A percentile compares a stretch with the other conserved stretches of the same genome.
phyloP scores from a whole-genome alignment of 1,140 invertebrate genomes.

The Zaprionus vittiger region DNA sequence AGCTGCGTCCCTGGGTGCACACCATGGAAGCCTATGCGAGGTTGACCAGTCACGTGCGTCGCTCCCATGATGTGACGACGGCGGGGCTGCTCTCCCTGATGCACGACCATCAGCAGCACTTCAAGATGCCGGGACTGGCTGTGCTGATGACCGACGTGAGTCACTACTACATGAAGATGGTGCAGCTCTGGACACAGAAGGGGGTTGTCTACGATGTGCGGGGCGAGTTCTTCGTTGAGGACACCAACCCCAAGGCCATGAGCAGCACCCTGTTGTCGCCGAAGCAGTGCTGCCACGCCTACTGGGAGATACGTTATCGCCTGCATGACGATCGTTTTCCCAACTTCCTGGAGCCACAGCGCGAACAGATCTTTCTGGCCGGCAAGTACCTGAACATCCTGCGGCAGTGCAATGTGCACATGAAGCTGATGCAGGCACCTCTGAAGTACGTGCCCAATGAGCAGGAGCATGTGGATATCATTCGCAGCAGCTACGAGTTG shows the following conservation, averaged over 20 bases:
- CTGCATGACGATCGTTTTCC: constrained; percentile 47
- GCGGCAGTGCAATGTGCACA: constrained; percentile 57
- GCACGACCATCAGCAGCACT: constrained; percentile 32
- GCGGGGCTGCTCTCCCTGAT: constrained; percentile 54
- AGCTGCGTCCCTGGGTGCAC: constrained; percentile 59
- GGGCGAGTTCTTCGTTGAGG: constrained; percentile 63
- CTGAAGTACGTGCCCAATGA: constrained; percentile 36
- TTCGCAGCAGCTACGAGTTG: constrained; percentile 52
- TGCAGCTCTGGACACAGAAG: constrained; percentile 69
- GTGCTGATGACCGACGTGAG: constrained; percentile 31
- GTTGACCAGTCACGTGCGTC: constrained; percentile 31
- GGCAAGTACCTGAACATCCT: constrained; percentile 69
- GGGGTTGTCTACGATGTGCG: constrained; percentile 55
- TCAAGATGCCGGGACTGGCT: constrained; percentile 20
- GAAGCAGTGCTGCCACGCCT: constrained; percentile 57
- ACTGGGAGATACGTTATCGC: constrained; percentile 55
- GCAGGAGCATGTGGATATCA: constrained; percentile 22
- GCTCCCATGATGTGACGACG: constrained; percentile 11
- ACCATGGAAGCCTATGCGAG: constrained; percentile 37
- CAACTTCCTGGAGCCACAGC: constrained; percentile 35
- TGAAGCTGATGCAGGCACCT: constrained; percentile 51
- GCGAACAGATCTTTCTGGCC: constrained; percentile 46
- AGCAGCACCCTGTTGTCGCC: constrained; percentile 57
- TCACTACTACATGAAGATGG: constrained; percentile 66
- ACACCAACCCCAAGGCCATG: constrained; percentile 37